Evolutionary conservation across 2,888 invertebrate species (phyloP), one percentile per base, ranked within the genome.

Genomic region (Aleiodes leptofemur): DNA sequence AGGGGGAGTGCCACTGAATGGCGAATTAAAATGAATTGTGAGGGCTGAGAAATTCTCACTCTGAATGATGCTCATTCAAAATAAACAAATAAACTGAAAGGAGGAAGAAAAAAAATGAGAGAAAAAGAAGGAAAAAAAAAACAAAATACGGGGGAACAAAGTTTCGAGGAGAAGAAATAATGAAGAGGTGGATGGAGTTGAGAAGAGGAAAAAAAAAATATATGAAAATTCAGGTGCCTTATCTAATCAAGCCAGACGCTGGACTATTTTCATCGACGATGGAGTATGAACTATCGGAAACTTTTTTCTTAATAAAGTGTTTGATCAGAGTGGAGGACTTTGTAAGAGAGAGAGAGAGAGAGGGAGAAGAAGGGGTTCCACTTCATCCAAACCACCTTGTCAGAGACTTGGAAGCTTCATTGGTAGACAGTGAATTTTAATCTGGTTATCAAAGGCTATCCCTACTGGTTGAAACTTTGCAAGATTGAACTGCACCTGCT

Each of bases 271-370:
- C 61, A 61, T 16, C 61, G 61, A 61, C 61, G 61, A 8, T 61
- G 61, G 61, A 61, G 61, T 38, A 61, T 61, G 34, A 61, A 61
- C 61, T 84, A 82, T 85, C 81, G 82, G 78, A 84, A 86, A 86
- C 80, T 86, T 86, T 43, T 86, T 83, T 85, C 64, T 85, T 85
- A 85, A 86, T 86, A 86, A 86, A 85, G 86, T 83, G 83, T 86
- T 85, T 85, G 84, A 86, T 86, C 85, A 85, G 84, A 59, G 57
- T 70, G 55, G 74, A 73, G 69, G 73, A 71, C 59, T 70, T 59
- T 53, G 48, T 8, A 14, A 31, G 23, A 4, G 38, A 38, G 34
- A 43, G 23, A 43, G 23, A 14, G 50, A 14, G 66, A 66, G 16
- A 55, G 16, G 23, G 43, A 7, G 53, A 16, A 55, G 55, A 53